Conservation (phyloP, 2,113 vertebrate species). For the Riparia riparia region DNA sequence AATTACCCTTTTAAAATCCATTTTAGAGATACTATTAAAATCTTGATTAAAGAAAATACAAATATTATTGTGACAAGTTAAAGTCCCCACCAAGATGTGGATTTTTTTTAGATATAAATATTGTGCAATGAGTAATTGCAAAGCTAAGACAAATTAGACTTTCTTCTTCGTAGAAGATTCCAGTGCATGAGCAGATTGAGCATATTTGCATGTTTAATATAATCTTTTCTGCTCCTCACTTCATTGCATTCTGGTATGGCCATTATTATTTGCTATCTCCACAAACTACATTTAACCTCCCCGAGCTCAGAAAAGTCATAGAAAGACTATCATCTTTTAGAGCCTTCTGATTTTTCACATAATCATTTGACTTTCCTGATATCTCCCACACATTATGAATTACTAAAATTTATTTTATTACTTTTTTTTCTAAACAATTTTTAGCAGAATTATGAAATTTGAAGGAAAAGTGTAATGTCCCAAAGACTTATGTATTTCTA, state of each 20-base stretch:
- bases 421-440: not conserved
- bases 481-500: not conserved
- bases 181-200: not conserved
- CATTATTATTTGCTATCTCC: not conserved
- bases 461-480: not conserved
- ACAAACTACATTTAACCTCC: not conserved
- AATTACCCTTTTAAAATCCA: not conserved
- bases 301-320: not conserved
- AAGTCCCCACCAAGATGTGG: not conserved
- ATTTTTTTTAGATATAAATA: not conserved
- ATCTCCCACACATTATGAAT: not conserved
- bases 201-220: constrained; percentile 16
- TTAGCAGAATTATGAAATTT: not conserved
- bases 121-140: not conserved
- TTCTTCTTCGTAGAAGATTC: not conserved
- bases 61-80: not conserved
- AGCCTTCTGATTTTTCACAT: not conserved
- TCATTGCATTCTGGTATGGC: not conserved
- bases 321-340: not conserved
- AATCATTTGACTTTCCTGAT: not conserved
- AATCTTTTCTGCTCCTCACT: not conserved
- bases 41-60: not conserved
- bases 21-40: constrained; percentile 11
- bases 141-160: not conserved
- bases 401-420: not conserved